Base-by-base conservation (phyloP, 2,113 vertebrate species). In the Globicephala melas region DNA sequence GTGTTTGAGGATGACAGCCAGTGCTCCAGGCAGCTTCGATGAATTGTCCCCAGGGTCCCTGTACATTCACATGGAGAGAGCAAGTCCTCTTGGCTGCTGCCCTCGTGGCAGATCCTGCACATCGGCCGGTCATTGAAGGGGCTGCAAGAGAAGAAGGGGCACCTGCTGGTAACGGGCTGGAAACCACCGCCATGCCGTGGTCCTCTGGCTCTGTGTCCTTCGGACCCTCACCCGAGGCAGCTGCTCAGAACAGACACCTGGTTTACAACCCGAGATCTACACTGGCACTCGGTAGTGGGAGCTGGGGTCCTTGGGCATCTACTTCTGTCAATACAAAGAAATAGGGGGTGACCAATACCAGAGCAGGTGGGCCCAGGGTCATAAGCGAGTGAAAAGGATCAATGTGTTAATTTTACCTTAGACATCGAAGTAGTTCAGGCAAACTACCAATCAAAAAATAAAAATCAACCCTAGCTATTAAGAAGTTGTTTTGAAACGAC, bases 1-100 rank as follows among this genome's bases (percentile, higher is more conserved):
- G 99, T 99, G 96, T 99, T 99, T 55, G 99, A 99, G 92, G 99
- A 99, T 0, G 99, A 99, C 95, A 99, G 98, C 99, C 99, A 99
- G 96, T 97, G 99, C 96, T 99, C 99, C 98, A 99, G 98, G 98
- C 99, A 99, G 98, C 99, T 99, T 94, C 99, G 99, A 98, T 99
- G 99, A 97, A 99, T 99, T 95, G 99, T 99, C 85, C 99, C 99
- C 98, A 99, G 92, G 21, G 99, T 99, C 71, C 99, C 99, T 0
- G 98, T 98, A 79, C 99, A 99, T 96, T 99, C 98, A 4, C 99
- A 99, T 62, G 99, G 99, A 80, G 99, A 99, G 77, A 99, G 99
- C 96, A 99, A 98, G 97, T 99, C 99, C 97, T 99, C 99, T 94
- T 99, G 99, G 93, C 98, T 98, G 97, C 98, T 99, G 91, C 99